Base-by-base conservation (phyloP, 2,113 vertebrate species). In the Cardinalis cardinalis region DNA sequence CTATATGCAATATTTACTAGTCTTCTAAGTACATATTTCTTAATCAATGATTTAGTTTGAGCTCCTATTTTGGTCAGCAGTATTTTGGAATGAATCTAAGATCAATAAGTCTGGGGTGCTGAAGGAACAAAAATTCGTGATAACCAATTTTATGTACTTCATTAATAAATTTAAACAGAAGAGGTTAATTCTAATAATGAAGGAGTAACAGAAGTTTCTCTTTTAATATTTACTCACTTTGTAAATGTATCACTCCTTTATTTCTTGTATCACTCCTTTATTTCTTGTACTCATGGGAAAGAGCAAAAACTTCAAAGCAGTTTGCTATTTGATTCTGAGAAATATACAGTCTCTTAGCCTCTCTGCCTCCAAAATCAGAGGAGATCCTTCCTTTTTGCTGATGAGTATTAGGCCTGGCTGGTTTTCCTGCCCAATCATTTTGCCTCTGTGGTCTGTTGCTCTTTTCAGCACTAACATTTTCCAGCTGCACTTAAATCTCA, bases 151-250 rank as follows among this genome's bases (percentile, higher is more conserved):
- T 48, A 52, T 71, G 20, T 59, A 70, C 23, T 82, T 90, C 18
- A 38, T 76, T 79, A 88, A 89, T 48, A 92, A 36, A 60, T 60
- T 89, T 82, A 88, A 94, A 80, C 31, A 70, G 38, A 65, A 77
- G 38, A 69, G 9, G 14, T 68, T 82, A 72, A 43, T 84, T 91
- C 51, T 79, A 83, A 79, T 92, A 93, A 71, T 80, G 43, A 87
- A 81, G 46, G 14, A 48, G 46, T 74, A 95, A 84, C 29, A 59
- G 61, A 73, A 75, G 40, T 75, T 90, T 84, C 68, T 82, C 36
- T 90, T 71, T 56, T 28, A 89, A 79, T 58, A 71, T 83, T 75
- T 83, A 5, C 19, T 85, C 3, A 1, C 36, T 92, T 87, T 85
- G 38, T 76, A 79, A 90, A 81, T 69, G 4, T 48, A 31, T 21